Evolutionary conservation across 2,113 vertebrate genomes (phyloP).

Genomic region (Rana temporaria): DNA sequence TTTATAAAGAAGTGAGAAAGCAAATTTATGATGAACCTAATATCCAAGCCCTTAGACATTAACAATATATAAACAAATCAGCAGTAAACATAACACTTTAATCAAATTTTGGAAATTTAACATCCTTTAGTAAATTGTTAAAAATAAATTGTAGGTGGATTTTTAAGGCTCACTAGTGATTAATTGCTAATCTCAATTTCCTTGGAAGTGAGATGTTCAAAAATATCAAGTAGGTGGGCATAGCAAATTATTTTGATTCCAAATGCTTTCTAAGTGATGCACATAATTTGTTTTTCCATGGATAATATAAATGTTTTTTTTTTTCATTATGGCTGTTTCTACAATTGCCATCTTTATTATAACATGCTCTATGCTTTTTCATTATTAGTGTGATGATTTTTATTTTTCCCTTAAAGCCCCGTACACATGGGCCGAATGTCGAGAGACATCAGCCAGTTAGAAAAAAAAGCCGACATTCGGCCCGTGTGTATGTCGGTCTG

Average conservation of each 20-base stretch:
- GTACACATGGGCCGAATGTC: too few species aligned
- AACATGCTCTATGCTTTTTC: background rate
- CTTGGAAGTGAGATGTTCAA: background rate
- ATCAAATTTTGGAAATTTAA: background rate
- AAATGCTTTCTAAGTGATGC: background rate
- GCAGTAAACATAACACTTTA: background rate
- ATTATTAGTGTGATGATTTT: background rate
- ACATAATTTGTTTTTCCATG: background rate
- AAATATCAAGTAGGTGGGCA: background rate
- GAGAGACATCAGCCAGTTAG: too few species aligned
- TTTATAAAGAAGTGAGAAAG: too few species aligned
- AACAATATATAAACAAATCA: background rate
- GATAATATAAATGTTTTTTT: background rate
- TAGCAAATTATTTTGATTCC: background rate
- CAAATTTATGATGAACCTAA: background rate
- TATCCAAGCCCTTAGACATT: background rate
- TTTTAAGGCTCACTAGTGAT: background rate
- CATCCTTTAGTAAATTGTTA: background rate
- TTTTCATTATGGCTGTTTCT: background rate
- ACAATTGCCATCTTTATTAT: background rate
- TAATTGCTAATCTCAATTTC: background rate
- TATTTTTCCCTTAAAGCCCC: too few species aligned
- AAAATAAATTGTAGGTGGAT: background rate
- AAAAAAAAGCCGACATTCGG: too few species aligned
- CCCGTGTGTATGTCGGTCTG: too few species aligned